phyloP scores from a whole-genome alignment of 1,140 invertebrate species.

The Dinothrombium tinctorium region DNA sequence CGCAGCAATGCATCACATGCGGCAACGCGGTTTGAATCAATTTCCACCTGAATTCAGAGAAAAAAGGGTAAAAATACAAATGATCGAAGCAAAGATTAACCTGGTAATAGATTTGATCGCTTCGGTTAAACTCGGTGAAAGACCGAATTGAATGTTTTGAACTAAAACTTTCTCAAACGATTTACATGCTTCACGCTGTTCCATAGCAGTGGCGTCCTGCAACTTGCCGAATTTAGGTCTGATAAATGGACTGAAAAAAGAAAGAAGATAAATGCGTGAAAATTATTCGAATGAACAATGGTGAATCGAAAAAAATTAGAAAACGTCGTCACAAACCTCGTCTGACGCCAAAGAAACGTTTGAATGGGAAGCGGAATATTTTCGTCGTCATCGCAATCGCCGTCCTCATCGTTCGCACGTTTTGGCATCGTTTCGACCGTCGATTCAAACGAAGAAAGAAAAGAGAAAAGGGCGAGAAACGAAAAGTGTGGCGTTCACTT shows the following conservation, averaged over 20 bases:
- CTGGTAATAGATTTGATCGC: conserved; percentile 52
- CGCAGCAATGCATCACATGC: conserved; percentile 78
- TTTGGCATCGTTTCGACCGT: conserved; percentile 8
- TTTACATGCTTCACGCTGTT: conserved; percentile 46
- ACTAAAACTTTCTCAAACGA: conserved; percentile 93
- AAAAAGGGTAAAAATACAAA: background rate
- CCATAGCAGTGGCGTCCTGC: conserved; percentile 73
- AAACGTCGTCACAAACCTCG: conserved; percentile 34
- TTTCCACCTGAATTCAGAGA: conserved; percentile 39
- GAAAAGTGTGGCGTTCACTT: too few species aligned
- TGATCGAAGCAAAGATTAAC: conserved; percentile 7
- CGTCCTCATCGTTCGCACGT: background rate
- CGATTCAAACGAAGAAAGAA: too few species aligned
- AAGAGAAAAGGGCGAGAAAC: too few species aligned
- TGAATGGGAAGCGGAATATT: conserved; percentile 84
- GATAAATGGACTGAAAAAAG: conserved; percentile 28
- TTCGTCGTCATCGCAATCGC: conserved; percentile 12
- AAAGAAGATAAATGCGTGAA: conserved; percentile 2
- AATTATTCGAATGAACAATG: background rate
- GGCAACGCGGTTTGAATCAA: conserved; percentile 66
- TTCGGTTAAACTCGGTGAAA: conserved; percentile 71
- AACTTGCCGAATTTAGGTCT: conserved; percentile 76
- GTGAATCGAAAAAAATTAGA: too few species aligned
- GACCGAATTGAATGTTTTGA: conserved; percentile 85
- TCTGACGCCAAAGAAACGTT: conserved; percentile 89